Conservation (phyloP, 1,140 invertebrate species). For the Drosophila pandora region DNA sequence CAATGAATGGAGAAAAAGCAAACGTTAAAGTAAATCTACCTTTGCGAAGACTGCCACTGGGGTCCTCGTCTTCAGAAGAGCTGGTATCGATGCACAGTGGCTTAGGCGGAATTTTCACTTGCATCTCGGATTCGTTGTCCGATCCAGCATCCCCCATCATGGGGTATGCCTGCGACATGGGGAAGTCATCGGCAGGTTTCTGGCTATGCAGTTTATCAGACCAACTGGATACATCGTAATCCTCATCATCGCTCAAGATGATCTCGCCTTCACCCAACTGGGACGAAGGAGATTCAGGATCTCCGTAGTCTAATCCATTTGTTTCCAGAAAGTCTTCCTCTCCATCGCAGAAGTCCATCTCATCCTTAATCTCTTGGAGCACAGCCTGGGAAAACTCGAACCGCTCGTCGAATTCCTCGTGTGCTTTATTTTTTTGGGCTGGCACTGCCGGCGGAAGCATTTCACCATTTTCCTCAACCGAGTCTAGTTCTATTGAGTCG, state of each 20-base stretch:
- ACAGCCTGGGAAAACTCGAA: slow-evolving; percentile 57
- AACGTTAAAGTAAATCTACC: background rate
- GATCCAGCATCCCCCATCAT: slow-evolving; percentile 1
- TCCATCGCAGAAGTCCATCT: slow-evolving; percentile 44
- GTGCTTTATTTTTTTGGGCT: background rate
- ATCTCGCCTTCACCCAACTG: slow-evolving; percentile 44
- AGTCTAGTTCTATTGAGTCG: slow-evolving; percentile 50
- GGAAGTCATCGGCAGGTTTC: slow-evolving; percentile 21
- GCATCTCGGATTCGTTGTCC: slow-evolving; percentile 4
- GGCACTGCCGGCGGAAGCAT: background rate
- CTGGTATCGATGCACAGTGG: background rate
- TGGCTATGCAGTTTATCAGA: slow-evolving; percentile 67
- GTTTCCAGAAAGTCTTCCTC: slow-evolving; percentile 11
- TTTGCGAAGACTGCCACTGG: background rate
- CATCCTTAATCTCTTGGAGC: slow-evolving; percentile 66
- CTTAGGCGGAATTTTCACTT: background rate
- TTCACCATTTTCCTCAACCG: background rate
- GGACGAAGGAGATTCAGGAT: slow-evolving; percentile 1
- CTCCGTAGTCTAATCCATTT: background rate
- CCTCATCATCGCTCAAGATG: slow-evolving; percentile 52
- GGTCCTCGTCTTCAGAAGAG: background rate
- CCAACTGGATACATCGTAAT: slow-evolving; percentile 66
- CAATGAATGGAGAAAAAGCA: background rate
- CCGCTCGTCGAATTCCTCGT: slow-evolving; percentile 53
- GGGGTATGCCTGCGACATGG: slow-evolving; percentile 54